Evolutionary conservation across 1,140 invertebrate species (phyloP), one percentile per base, ranked within the genome.

Genomic region (Formica selysi): DNA sequence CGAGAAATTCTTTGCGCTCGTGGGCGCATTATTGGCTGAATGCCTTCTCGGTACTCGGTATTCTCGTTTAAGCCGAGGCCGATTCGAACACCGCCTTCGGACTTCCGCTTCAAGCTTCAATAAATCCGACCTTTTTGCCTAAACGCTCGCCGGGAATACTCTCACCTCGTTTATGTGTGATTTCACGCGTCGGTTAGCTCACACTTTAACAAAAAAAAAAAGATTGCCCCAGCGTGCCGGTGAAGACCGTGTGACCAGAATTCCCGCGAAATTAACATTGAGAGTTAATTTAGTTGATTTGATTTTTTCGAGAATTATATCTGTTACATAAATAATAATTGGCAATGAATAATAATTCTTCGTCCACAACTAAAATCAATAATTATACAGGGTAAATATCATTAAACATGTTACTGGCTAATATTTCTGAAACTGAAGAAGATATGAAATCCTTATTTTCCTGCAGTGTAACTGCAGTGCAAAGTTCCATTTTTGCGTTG

Each of bases 1-100:
- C 86, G 84, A 65, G 86, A 88, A 91, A 92, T 94, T 95, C 93
- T 90, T 93, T 90, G 89, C 89, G 89, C 93, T 93, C 8, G 92
- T 93, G 92, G 92, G 92, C 85, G 86, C 90, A 93, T 94, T 95
- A 94, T 94, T 87, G 90, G 91, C 76, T 89, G 89, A 85, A 90
- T 88, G 80, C 86, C 73, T 89, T 91, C 91, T 89, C 86, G 89
- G 92, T 92, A 91, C 85, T 88, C 83, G 19, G 78, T 79, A 87
- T 84, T 83, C 73, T 83, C 73, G 4, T 71, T 84, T 81, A 70
- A 64, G 48, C 85, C 13, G 67, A 19, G 41, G 22, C 67, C 81
- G 86, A 91, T 86, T 86, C 89, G 67, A 86, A 74, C 85, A 89
- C 85, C 65, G 87, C 62, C 86, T 87, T 83, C 73, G 87, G 70